Base-by-base conservation (phyloP, 2,888 invertebrate species). In the Troides oblongomaculatus region DNA sequence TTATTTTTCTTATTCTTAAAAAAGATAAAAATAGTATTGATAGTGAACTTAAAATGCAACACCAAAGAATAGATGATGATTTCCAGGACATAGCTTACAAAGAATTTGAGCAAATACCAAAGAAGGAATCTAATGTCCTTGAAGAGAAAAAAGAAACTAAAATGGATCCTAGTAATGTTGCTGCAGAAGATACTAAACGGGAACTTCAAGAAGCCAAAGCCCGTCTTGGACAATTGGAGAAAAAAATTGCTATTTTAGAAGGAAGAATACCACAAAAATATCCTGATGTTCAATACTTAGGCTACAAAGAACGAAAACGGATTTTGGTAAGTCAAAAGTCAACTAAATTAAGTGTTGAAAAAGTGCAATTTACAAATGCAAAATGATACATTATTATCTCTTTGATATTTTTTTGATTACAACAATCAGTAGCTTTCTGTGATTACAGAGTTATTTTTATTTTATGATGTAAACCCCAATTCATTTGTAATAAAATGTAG, bases 241-340 rank as follows among this genome's bases (percentile, higher is more conserved):
- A 94, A 73, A 96, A 96, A 88, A 91, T 97, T 57, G 93, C 94
- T 65, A 92, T 94, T 66, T 84, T 97, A 62, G 97, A 97, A 83
- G 93, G 94, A 4, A 93, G 95, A 79, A 94, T 96, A 62, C 96
- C 96, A 1, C 97, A 97, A 78, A 96, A 95, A 76, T 98, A 96
- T 91, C 98, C 98, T 0, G 95, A 97, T 83, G 98, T 99, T 0
- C 96, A 96, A 84, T 98, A 97, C 84, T 93, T 98, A 21, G 98
- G 98, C 76, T 98, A 98, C 84, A 96, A 97, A 81, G 96, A 97
- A 76, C 94, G 99, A 69, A 99, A 97, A 85, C 94, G 99, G 75
- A 98, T 99, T 80, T 90, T 99, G 90, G 97, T 98, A 83, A 89
- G 91, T 80, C 18, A 46, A 64, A 23, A n/a, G 5, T 53, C 4